These are phyloP conservation scores for Epinephelus fuscoguttatus DNA, from an alignment of 2,113 vertebrate species.

Conservation along the genomic window DNA sequence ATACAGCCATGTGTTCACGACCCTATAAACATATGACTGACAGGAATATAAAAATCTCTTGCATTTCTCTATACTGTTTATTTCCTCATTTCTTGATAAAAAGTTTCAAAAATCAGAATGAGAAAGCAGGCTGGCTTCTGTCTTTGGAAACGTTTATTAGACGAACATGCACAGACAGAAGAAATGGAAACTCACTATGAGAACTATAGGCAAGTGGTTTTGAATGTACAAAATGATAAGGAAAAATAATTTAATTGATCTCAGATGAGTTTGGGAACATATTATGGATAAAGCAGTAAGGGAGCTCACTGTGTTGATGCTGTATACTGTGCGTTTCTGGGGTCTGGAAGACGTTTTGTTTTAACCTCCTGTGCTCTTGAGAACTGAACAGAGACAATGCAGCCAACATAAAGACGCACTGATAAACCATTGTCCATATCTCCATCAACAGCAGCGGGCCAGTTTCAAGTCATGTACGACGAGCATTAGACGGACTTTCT, in stretches of 20 bases:
- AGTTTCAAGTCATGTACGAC: slow-evolving; percentile 4
- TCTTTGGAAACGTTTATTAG: slow-evolving; percentile 70
- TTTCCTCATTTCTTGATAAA: not conserved
- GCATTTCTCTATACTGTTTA: not conserved
- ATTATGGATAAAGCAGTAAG: slow-evolving; percentile 4
- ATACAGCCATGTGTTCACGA: not conserved
- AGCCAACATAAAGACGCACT: slow-evolving; percentile 1
- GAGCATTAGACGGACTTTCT: slow-evolving; percentile 3
- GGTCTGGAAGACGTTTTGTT: not conserved
- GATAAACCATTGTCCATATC: slow-evolving; percentile 36
- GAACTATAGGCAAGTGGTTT: slow-evolving; percentile 11
- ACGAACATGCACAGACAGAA: slow-evolving; percentile 49
- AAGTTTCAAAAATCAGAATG: not conserved
- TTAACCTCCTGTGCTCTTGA: slow-evolving; percentile 4
- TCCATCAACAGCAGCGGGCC: slow-evolving; percentile 31
- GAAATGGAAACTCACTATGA: slow-evolving; percentile 12
- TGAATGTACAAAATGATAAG: slow-evolving; percentile 40
- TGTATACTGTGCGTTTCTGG: slow-evolving; percentile 9
- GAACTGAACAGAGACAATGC: slow-evolving; percentile 27
- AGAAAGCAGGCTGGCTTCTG: slow-evolving; percentile 5
- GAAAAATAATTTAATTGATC: slow-evolving; percentile 22
- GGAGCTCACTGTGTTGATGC: slow-evolving; percentile 3
- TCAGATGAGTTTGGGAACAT: slow-evolving; percentile 8
- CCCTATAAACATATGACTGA: not conserved
- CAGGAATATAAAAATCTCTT: not conserved